Evolutionary conservation across 2,888 invertebrate species (phyloP).

Genomic region (Pocota personata): DNA sequence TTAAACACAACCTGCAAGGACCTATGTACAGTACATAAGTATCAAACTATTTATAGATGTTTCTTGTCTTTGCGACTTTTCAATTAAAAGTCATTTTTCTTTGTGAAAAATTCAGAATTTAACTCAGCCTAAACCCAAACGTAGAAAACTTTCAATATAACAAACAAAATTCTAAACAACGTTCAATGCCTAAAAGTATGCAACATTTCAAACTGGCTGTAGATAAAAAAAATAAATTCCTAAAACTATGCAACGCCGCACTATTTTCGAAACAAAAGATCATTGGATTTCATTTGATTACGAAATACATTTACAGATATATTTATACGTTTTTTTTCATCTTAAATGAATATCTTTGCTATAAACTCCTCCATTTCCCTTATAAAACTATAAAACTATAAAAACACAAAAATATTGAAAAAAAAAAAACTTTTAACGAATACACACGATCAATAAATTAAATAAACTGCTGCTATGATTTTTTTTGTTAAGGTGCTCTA

Average conservation of each 20-base stretch:
- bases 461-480: conserved; percentile 56
- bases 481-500: conserved; percentile 1
- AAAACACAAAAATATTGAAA: conserved; percentile 53
- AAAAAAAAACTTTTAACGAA: conserved; percentile 44
- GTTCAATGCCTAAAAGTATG: background rate
- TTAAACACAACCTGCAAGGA: too few relatives aligned
- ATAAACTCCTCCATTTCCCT: conserved; percentile 70
- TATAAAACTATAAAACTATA: conserved; percentile 40
- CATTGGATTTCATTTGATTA: background rate
- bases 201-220: background rate
- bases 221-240: background rate
- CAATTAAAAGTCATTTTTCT: too few relatives aligned
- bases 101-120: too few relatives aligned
- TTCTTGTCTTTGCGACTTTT: too few relatives aligned
- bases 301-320: conserved; percentile 25
- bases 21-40: too few relatives aligned
- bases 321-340: conserved; percentile 41
- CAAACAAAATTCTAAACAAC: background rate
- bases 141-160: background rate
- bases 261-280: background rate
- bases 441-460: conserved; percentile 66
- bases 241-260: background rate
- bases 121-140: background rate
- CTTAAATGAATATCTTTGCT: conserved; percentile 70
- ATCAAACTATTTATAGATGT: too few relatives aligned